Conservation (phyloP, 2,113 vertebrate genomes). For the Entomyzon cyanotis region DNA sequence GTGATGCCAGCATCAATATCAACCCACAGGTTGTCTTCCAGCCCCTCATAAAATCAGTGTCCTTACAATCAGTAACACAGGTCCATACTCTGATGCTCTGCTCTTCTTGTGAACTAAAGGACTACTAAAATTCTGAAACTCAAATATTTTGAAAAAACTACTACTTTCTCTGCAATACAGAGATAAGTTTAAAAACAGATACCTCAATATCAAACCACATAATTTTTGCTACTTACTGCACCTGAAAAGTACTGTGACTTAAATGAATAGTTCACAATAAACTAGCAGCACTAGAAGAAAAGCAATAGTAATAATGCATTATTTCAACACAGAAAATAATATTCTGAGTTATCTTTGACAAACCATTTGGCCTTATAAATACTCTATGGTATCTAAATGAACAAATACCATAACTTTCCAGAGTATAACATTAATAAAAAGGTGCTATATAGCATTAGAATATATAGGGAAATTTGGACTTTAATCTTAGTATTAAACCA, state of each 20-base stretch:
- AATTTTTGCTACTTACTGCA: background rate
- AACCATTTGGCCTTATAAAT: background rate
- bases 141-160: background rate
- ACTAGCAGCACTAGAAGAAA: background rate
- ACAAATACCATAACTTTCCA: background rate
- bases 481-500: background rate
- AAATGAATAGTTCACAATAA: background rate
- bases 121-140: background rate
- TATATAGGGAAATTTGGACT: background rate
- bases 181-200: background rate
- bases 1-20: background rate
- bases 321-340: background rate
- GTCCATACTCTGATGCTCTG: background rate
- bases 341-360: background rate
- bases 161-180: background rate
- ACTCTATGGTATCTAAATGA: background rate
- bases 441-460: background rate
- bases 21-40: background rate
- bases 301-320: background rate
- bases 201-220: background rate
- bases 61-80: background rate
- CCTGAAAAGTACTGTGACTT: background rate
- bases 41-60: background rate
- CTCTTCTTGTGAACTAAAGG: background rate
- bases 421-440: background rate